Evolutionary conservation across 2,113 vertebrate genomes (phyloP).

Genomic region (Pionites leucogaster): DNA sequence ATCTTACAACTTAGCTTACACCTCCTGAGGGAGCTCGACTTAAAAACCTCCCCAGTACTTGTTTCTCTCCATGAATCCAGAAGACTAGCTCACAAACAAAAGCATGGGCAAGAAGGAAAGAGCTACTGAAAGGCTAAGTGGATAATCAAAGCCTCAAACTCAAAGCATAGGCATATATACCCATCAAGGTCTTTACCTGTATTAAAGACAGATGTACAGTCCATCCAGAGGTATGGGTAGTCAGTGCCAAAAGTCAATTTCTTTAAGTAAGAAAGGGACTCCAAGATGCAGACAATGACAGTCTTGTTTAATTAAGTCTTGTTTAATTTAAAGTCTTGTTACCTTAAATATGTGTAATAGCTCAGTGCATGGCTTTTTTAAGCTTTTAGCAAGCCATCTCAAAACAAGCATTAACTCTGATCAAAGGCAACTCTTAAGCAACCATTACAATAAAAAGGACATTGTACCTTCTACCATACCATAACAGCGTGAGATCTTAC

Average conservation of each 20-base stretch:
- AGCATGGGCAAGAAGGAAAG: neutral
- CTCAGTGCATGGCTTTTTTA: neutral
- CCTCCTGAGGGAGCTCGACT: neutral
- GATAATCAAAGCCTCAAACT: neutral
- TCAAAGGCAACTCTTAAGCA: neutral
- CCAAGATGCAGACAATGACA: neutral
- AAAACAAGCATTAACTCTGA: neutral
- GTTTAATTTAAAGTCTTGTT: neutral
- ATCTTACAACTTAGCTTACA: neutral
- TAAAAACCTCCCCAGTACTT: neutral
- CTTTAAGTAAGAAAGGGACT: neutral
- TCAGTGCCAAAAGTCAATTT: neutral
- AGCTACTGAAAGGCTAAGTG: neutral
- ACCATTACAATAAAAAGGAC: neutral
- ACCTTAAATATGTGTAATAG: neutral
- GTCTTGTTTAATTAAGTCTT: neutral
- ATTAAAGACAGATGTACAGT: neutral
- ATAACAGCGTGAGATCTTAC: neutral
- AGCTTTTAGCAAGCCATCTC: neutral
- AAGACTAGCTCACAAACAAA: neutral
- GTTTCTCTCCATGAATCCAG: neutral
- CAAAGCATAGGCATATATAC: fast-evolving
- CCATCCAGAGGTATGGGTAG: fast-evolving
- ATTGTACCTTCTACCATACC: neutral
- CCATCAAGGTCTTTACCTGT: neutral